Evolutionary conservation across 2,113 vertebrate genomes (phyloP).

Genomic region (Silurus glanis): DNA sequence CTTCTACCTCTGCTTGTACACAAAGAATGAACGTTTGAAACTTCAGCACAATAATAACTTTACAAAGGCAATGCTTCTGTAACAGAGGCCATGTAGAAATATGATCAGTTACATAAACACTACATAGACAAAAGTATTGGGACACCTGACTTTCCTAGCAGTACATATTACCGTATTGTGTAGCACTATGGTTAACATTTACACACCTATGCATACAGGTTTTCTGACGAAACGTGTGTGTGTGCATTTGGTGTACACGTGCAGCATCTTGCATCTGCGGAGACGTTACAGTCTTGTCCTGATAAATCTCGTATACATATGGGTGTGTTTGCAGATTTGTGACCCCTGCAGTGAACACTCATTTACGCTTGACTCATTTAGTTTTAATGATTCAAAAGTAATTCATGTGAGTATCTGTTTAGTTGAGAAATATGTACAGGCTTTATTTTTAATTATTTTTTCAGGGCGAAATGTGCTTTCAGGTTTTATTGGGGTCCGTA

Average conservation of each 20-base stretch:
- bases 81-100: background rate
- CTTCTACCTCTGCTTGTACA: background rate
- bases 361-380: background rate
- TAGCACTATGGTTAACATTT: no score
- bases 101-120: background rate
- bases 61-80: background rate
- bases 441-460: background rate
- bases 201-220: no score
- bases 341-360: background rate
- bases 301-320: no score
- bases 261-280: no score
- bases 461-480: background rate
- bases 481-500: background rate
- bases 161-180: no score
- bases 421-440: constrained; percentile 4
- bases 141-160: no score
- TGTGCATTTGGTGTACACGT: no score
- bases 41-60: background rate
- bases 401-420: background rate
- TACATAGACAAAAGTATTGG: background rate
- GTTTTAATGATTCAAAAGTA: background rate
- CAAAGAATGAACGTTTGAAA: background rate
- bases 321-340: background rate
- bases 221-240: no score
- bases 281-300: no score